Conservation (phyloP, 2,888 invertebrate genomes). For the Cinara cedri region DNA sequence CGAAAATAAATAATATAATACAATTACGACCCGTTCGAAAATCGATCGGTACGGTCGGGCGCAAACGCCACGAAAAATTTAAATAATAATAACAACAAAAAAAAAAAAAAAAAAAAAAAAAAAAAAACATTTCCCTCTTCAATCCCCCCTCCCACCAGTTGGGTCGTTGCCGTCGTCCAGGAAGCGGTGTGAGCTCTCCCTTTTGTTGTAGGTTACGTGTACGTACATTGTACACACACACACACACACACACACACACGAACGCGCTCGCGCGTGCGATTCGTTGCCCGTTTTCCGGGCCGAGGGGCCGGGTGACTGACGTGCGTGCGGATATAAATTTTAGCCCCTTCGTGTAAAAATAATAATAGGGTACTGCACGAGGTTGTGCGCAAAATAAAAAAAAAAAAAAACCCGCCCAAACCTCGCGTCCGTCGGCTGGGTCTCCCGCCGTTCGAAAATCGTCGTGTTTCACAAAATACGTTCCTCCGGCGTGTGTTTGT, state of each 20-base stretch:
- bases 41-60: background rate
- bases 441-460: background rate
- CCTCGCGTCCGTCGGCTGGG: background rate
- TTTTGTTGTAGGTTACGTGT: constrained; percentile 4
- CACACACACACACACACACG: no score
- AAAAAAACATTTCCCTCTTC: background rate
- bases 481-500: background rate
- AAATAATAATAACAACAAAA: background rate
- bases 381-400: background rate
- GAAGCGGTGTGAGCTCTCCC: constrained; percentile 1
- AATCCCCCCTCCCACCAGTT: background rate
- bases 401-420: background rate
- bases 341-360: constrained; percentile 8
- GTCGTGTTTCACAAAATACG: no score
- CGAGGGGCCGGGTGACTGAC: background rate
- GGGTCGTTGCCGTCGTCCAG: background rate
- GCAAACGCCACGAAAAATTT: background rate
- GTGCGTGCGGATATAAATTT: background rate
- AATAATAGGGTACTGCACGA: background rate
- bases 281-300: background rate
- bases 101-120: no score
- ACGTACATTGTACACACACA: no score
- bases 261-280: background rate
- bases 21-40: background rate
- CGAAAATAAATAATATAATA: no score